Conservation (phyloP, 2,797 vertebrate genomes). For the Brotula barbata region DNA sequence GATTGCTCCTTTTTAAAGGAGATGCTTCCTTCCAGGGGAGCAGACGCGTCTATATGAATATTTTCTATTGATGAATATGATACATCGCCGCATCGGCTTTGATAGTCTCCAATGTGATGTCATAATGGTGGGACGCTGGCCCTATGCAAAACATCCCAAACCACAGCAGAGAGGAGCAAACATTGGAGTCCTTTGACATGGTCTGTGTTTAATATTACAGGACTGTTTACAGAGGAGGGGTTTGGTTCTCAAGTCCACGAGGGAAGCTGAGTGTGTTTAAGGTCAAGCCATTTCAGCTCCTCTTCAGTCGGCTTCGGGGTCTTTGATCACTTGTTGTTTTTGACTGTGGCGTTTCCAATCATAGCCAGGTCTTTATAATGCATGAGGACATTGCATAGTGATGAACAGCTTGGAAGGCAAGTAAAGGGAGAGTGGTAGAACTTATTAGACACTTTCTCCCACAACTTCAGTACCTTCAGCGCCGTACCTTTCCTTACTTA, state of each 20-base stretch:
- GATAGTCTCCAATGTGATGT: conserved; percentile 77
- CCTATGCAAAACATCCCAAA: conserved; percentile 72
- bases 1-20: conserved; percentile 66
- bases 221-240: conserved; percentile 75
- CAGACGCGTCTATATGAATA: conserved; percentile 77
- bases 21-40: conserved; percentile 65
- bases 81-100: conserved; percentile 69
- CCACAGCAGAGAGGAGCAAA: conserved; percentile 66
- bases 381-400: conserved; percentile 75
- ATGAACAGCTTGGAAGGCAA: conserved; percentile 74
- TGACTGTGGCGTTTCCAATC: conserved; percentile 71
- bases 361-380: conserved; percentile 73
- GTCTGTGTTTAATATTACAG: conserved; percentile 81
- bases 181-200: conserved; percentile 71
- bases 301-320: conserved; percentile 70
- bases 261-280: conserved; percentile 75
- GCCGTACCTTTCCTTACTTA: conserved; percentile 5
- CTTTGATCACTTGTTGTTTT: conserved; percentile 77
- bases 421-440: conserved; percentile 52
- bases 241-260: conserved; percentile 53
- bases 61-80: conserved; percentile 84
- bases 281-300: conserved; percentile 76
- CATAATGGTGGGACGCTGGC: conserved; percentile 76
- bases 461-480: conserved; percentile 57
- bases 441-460: conserved; percentile 58